These are phyloP conservation scores for Dermochelys coriacea DNA, from an alignment of 2,797 vertebrate species.

Conservation along the genomic window DNA sequence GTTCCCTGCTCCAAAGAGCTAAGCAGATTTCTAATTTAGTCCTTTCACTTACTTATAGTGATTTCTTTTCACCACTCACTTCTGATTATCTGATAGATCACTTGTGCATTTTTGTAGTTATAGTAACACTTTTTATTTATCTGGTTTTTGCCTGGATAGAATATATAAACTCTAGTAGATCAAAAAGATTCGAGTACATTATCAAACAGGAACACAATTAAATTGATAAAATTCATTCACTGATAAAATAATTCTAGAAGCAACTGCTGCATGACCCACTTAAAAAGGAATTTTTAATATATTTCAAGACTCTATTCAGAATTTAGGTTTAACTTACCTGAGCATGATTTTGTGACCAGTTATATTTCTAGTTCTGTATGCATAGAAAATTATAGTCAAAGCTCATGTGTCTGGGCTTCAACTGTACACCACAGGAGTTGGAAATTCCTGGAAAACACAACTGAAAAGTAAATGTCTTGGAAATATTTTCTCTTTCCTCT, in stretches of 20 bases:
- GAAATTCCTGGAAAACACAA: neutral
- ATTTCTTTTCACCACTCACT: neutral
- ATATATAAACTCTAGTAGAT: neutral
- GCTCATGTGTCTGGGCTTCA: neutral
- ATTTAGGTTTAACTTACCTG: neutral
- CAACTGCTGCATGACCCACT: neutral
- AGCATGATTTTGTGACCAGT: rapidly evolving
- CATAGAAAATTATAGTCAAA: neutral
- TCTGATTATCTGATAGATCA: neutral
- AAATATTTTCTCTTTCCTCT: neutral
- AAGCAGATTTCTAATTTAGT: neutral
- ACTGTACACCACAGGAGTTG: rapidly evolving
- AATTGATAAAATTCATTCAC: neutral
- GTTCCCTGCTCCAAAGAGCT: neutral
- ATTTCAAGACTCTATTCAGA: neutral
- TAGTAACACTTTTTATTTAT: neutral
- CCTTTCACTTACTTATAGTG: neutral
- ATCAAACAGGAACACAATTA: neutral
- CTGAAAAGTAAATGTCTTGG: neutral
- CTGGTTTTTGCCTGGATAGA: neutral
- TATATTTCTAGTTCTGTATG: neutral
- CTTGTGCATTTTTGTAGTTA: neutral
- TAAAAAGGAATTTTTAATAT: neutral
- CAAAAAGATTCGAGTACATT: neutral
- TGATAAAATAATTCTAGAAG: neutral